Percentiles rank a stretch among this genome's conserved stretches.
Conservation (phyloP, 1,140 invertebrate genomes). For the Penaeus vannamei region DNA sequence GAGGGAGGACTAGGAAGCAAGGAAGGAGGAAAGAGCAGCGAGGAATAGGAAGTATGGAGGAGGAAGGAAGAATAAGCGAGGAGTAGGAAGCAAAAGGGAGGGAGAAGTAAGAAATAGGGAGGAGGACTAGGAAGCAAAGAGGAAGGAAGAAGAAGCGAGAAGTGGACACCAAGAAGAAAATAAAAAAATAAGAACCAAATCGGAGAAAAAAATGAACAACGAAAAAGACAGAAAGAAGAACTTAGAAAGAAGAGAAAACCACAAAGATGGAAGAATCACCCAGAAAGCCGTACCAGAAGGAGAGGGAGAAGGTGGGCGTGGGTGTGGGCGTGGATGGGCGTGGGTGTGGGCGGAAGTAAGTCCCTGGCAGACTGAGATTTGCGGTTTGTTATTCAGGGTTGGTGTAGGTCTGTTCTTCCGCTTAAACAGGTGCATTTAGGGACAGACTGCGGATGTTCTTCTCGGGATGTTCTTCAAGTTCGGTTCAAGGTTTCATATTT, state of each 20-base stretch:
- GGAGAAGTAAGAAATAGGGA: background rate
- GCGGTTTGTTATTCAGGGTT: too few relatives aligned
- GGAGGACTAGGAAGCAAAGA: background rate
- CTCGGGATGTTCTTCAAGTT: too few relatives aligned
- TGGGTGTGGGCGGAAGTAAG: background rate
- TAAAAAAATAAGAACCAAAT: background rate
- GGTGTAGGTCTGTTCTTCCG: too few relatives aligned
- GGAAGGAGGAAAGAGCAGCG: background rate
- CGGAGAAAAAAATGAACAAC: background rate
- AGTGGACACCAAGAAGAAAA: background rate
- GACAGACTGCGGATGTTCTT: too few relatives aligned
- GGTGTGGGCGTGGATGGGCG: background rate
- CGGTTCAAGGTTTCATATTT: too few relatives aligned
- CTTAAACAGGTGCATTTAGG: too few relatives aligned
- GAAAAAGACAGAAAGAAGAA: background rate
- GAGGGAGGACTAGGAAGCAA: background rate
- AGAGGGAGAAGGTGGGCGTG: background rate
- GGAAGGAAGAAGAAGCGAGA: background rate
- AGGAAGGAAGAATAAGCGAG: background rate
- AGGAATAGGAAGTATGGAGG: background rate
- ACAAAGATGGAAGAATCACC: background rate
- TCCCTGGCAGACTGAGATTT: background rate
- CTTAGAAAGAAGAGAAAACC: background rate
- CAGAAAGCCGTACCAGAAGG: background rate
- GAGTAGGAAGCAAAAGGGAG: background rate